Evolutionary conservation across 2,888 invertebrate genomes (phyloP), one percentile per base, ranked within the genome.

Genomic region (Eretmocerus hayati): DNA sequence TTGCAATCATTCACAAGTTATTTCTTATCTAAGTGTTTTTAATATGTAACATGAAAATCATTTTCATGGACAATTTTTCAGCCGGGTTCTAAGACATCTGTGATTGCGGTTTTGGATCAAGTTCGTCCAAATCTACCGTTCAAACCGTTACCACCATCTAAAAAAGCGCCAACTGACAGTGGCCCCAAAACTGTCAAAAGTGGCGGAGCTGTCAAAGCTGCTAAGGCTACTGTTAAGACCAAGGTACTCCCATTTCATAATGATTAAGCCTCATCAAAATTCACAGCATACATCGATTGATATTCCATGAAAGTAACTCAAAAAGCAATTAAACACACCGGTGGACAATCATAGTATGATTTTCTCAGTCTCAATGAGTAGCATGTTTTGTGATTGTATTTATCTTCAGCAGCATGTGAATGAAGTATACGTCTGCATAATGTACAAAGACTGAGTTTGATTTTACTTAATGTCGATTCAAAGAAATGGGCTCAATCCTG

Each of bases 71-170:
- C 15, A 48, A 52, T 51, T 57, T 36, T 56, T 58, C 36, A 84
- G 77, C 87, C 87, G 4, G 84, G 84, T 2, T 86, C 88, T 0
- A 86, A 85, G 60, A 77, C 79, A 3, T 84, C 83, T 5, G 83
- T 93, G n/a, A 77, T 83, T 66, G 83, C 85, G 0, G 81, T 85
- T 0, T 69, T 94, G 45, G 93, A 94, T 59, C 93, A 92, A 67
- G 87, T 87, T 0, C 78, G 89, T 2, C 88, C 88, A 0, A 87
- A 81, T 71, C 73, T 94, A 38, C 93, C 93, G 0, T 76, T 87
- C 0, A 91, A 90, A 67, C 86, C 89, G 0, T 66, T 85, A 19
- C 84, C 86, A 0, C 42, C 50, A 22, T 74, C 78, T 43, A 79
- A 79, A 45, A 75, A 76, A 56, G 57, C 57, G 30, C 75, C 79